Conservation (phyloP, 37 sponge, comb jelly and placozoan species). For the Geodia barretti region DNA sequence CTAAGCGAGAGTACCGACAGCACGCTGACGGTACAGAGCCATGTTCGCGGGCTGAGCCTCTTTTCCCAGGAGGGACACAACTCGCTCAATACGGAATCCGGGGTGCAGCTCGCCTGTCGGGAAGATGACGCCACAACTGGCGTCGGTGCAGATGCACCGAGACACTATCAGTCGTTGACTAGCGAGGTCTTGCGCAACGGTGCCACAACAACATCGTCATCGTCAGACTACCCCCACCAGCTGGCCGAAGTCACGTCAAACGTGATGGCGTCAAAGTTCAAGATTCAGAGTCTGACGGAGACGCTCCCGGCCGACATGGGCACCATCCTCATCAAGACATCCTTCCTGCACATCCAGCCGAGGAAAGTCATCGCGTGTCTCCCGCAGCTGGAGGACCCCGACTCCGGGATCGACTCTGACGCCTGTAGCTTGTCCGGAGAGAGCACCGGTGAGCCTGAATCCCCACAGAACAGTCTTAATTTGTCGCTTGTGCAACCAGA, state of each 20-base stretch:
- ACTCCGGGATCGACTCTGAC: conserved; percentile 82
- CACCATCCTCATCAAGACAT: conserved; percentile 79
- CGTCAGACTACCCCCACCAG: conserved; percentile 22
- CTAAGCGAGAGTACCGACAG: not conserved
- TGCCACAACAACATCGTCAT: not conserved
- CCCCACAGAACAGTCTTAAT: not conserved
- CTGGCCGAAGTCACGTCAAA: conserved; percentile 89
- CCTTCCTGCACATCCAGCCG: conserved; percentile 92
- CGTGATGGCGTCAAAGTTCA: conserved; percentile 87
- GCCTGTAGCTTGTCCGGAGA: conserved; percentile 34
- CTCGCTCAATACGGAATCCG: conserved; percentile 65
- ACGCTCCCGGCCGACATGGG: conserved; percentile 73
- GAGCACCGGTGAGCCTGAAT: not conserved
- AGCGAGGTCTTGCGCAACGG: not conserved
- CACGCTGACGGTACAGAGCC: not conserved
- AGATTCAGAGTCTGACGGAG: conserved; percentile 70
- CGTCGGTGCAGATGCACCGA: conserved; percentile 32
- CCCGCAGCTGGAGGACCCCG: conserved; percentile 59
- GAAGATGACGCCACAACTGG: too few relatives aligned
- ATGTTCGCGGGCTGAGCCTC: conserved; percentile 24
- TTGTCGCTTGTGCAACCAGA: conserved; percentile 46
- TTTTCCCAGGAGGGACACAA: conserved; percentile 57
- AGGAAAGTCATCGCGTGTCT: conserved; percentile 76
- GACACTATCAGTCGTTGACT: not conserved
- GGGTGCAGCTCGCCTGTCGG: conserved; percentile 54